Percentiles rank a stretch among this genome's conserved stretches.
Conservation (phyloP, 2,888 invertebrate genomes). For the Dioctria linearis region DNA sequence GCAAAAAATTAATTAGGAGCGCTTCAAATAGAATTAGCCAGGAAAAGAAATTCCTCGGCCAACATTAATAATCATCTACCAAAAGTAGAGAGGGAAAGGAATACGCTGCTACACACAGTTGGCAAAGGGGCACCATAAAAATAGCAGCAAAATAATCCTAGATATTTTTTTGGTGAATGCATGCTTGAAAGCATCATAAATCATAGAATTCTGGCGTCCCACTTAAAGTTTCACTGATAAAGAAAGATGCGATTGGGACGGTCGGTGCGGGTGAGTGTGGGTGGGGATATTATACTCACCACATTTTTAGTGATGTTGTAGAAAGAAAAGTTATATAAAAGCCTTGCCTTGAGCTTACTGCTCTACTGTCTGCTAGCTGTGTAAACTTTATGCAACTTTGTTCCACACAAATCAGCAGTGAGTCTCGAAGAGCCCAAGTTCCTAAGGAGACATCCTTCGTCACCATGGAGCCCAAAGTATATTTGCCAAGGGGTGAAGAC, state of each 20-base stretch:
- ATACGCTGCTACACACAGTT: too few relatives aligned
- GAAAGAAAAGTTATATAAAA: constrained; percentile 23
- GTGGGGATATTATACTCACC: neutral
- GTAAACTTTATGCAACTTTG: constrained; percentile 45
- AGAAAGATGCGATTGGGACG: constrained; percentile 2
- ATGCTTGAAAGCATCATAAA: constrained; percentile 12
- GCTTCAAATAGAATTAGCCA: too few relatives aligned
- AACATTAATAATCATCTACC: too few relatives aligned
- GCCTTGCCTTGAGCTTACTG: constrained; percentile 18
- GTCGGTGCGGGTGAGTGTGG: neutral
- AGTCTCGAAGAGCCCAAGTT: neutral
- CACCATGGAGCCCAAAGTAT: neutral
- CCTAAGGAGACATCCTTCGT: neutral
- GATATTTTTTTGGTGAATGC: constrained; percentile 16
- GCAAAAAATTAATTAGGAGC: too few relatives aligned
- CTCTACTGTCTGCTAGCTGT: neutral
- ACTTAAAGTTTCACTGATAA: constrained; percentile 17
- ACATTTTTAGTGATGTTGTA: constrained; percentile 24
- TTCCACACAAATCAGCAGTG: constrained; percentile 22
- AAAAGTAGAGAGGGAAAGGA: too few relatives aligned
- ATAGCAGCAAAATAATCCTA: constrained; percentile 10
- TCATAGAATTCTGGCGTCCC: neutral
- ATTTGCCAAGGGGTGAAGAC: constrained; percentile 4
- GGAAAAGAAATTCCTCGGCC: too few relatives aligned
- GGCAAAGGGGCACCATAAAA: too few relatives aligned